Percentiles rank a stretch among this genome's conserved stretches.
These are phyloP conservation scores for Bos indicus DNA, from an alignment of 2,113 vertebrate species.

Conservation along the genomic window DNA sequence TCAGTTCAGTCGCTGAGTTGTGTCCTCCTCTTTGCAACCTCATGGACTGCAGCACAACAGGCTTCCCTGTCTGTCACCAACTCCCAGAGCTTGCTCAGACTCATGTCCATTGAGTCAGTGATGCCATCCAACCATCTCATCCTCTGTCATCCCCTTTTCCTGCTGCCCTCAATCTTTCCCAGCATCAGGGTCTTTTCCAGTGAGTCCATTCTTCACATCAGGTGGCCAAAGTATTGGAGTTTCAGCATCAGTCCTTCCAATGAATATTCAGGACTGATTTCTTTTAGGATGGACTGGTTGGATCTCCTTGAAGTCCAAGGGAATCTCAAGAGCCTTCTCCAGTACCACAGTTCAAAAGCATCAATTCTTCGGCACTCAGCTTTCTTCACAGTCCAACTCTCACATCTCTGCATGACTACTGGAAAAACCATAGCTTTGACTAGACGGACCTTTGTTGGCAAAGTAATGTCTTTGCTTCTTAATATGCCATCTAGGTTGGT, in stretches of 20 bases:
- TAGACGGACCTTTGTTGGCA: neutral
- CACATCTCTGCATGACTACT: neutral
- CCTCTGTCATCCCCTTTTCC: neutral
- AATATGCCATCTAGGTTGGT: neutral
- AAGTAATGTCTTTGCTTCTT: neutral
- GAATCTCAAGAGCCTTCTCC: neutral
- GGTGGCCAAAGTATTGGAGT: neutral
- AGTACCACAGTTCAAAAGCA: neutral
- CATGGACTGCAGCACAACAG: neutral
- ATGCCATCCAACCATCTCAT: neutral
- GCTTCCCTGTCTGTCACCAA: neutral
- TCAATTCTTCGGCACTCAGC: neutral
- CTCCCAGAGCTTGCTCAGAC: neutral
- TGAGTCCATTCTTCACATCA: neutral
- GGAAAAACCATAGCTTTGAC: neutral
- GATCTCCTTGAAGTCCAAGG: neutral
- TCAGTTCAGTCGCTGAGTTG: neutral
- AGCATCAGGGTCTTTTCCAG: neutral
- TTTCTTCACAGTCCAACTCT: neutral
- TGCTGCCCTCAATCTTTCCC: neutral
- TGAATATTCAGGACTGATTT: neutral
- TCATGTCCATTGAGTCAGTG: neutral
- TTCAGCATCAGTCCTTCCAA: neutral
- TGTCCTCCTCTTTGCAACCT: neutral
- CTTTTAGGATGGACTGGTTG: neutral